phyloP scores from a whole-genome alignment of 2,888 invertebrate species.

The Timema podura region DNA sequence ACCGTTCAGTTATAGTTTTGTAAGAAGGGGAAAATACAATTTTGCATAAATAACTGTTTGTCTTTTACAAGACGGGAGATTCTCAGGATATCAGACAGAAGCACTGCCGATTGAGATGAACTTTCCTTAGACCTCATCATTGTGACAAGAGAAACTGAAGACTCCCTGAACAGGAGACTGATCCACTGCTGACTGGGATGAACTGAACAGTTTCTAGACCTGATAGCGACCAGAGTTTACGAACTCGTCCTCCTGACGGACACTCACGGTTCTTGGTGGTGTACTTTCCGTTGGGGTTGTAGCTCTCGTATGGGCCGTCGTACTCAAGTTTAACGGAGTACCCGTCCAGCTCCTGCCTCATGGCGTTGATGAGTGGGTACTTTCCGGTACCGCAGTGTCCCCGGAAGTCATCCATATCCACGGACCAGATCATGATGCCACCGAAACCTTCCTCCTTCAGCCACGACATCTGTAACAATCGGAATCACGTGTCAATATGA shows the following conservation, averaged over 20 bases:
- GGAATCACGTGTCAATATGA: not conserved
- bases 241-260: not conserved
- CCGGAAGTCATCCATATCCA: slow-evolving; percentile 93
- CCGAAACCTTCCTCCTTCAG: slow-evolving; percentile 90
- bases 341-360: slow-evolving; percentile 77
- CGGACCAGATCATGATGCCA: slow-evolving; percentile 95
- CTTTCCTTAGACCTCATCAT: too few species aligned
- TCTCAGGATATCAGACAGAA: too few species aligned
- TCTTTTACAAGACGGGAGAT: too few species aligned
- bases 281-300: slow-evolving; percentile 67
- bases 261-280: slow-evolving; percentile 86
- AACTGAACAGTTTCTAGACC: too few species aligned
- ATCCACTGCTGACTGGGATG: too few species aligned
- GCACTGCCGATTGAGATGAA: too few species aligned
- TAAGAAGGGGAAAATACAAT: too few species aligned
- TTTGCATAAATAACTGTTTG: too few species aligned
- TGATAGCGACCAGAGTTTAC: too few species aligned
- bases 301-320: slow-evolving; percentile 81
- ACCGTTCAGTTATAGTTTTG: too few species aligned
- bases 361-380: slow-evolving; percentile 82
- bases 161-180: too few species aligned
- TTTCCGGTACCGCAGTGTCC: slow-evolving; percentile 87
- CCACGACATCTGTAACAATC: slow-evolving; percentile 74
- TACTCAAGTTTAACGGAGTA: slow-evolving; percentile 79
- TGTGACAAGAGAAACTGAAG: too few species aligned